These are phyloP conservation scores for Ommatoiulus sabulosus DNA, from an alignment of 2,888 invertebrate species.

Conservation along the genomic window DNA sequence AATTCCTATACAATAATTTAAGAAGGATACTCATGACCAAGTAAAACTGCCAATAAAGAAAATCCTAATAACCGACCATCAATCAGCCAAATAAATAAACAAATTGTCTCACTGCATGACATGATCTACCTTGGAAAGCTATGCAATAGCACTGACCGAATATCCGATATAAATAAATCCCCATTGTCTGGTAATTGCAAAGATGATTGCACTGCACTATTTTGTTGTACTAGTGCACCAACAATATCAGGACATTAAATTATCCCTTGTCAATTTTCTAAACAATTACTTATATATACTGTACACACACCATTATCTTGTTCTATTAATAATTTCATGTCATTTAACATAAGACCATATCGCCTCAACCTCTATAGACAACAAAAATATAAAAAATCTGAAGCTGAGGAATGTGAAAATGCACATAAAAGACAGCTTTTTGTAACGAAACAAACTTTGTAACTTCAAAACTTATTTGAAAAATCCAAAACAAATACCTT, in stretches of 20 bases:
- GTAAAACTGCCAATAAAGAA: neutral
- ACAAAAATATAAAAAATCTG: neutral
- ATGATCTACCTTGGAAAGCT: neutral
- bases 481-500: neutral
- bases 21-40: neutral
- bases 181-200: neutral
- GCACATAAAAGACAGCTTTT: neutral
- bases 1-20: neutral
- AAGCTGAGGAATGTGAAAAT: neutral
- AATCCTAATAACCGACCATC: neutral
- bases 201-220: neutral
- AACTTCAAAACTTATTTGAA: neutral
- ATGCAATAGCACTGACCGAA: neutral
- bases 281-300: neutral
- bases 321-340: neutral
- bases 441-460: neutral
- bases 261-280: neutral
- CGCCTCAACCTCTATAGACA: neutral
- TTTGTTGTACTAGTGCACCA: neutral
- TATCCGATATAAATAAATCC: neutral
- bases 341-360: neutral
- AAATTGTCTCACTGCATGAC: neutral
- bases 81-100: neutral
- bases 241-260: neutral
- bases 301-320: neutral